Percentiles rank a stretch among this genome's conserved stretches.
Conservation (phyloP, 2,797 vertebrate species). For the Enteromius anoplus region DNA sequence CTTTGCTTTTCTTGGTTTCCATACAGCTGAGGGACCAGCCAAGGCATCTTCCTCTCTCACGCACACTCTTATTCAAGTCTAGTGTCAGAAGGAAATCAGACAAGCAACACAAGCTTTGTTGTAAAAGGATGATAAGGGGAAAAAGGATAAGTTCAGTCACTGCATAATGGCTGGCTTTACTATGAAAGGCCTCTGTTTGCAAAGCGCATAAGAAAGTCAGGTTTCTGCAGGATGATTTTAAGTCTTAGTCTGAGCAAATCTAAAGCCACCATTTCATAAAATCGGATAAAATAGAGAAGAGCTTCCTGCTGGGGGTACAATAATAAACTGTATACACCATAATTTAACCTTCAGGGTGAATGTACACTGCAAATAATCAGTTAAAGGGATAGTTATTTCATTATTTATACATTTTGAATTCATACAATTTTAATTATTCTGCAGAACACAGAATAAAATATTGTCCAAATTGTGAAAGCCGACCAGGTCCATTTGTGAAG, state of each 20-base stretch:
- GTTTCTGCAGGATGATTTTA: conserved; percentile 8
- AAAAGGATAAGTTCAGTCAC: conserved; percentile 31
- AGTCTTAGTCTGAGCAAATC: conserved; percentile 26
- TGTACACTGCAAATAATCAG: neutral
- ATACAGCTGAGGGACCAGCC: neutral
- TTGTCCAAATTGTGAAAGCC: neutral
- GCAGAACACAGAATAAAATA: neutral
- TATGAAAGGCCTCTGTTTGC: conserved; percentile 16
- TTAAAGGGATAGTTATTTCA: neutral
- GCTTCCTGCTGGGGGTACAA: conserved; percentile 17
- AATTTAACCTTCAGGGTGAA: neutral
- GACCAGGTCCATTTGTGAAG: neutral
- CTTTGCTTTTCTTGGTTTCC: conserved; percentile 6
- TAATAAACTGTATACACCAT: conserved; percentile 2
- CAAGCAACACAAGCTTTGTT: conserved; percentile 36
- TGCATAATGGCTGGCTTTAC: conserved; percentile 37
- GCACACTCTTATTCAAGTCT: conserved; percentile 4
- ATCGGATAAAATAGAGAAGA: conserved; percentile 7
- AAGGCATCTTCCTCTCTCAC: neutral
- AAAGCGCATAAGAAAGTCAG: conserved; percentile 15
- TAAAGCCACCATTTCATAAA: conserved; percentile 35
- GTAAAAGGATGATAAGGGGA: conserved; percentile 32
- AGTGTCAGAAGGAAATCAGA: conserved; percentile 43
- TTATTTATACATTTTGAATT: neutral
- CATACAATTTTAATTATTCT: neutral